A percentile compares a stretch with the other conserved stretches of the same genome.
Evolutionary conservation across 2,113 vertebrate genomes (phyloP).

Genomic region (Leptodactylus fuscus): DNA sequence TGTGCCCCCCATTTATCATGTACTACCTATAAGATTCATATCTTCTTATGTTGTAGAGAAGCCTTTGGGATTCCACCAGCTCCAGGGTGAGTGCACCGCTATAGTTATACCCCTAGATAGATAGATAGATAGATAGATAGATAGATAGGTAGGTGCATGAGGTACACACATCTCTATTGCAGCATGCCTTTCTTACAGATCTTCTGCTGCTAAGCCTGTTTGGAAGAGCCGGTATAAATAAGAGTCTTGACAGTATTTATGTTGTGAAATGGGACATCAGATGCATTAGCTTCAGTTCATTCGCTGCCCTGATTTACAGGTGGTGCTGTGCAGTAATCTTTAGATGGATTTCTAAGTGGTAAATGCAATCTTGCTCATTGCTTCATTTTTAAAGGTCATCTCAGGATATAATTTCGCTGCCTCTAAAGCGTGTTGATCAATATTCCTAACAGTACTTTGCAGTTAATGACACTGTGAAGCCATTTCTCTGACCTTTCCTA

Average conservation of each 20-base stretch:
- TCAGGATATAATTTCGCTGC: conserved; percentile 54
- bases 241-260: conserved; percentile 20
- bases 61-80: too few species aligned
- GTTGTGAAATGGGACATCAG: conserved; percentile 40
- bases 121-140: too few species aligned
- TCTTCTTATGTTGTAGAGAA: too few species aligned
- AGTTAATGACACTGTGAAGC: conserved; percentile 46
- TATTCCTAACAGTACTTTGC: conserved; percentile 49
- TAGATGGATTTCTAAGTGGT: conserved; percentile 43
- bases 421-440: conserved; percentile 57
- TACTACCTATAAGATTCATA: too few species aligned
- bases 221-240: conserved; percentile 1
- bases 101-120: too few species aligned
- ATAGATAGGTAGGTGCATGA: not conserved
- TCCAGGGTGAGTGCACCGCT: too few species aligned
- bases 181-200: conserved; percentile 2
- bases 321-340: conserved; percentile 34
- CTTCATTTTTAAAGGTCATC: conserved; percentile 57
- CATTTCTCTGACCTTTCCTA: conserved; percentile 37
- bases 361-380: conserved; percentile 45
- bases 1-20: too few species aligned
- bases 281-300: conserved; percentile 21
- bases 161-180: not conserved
- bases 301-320: conserved; percentile 19
- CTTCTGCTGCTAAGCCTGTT: not conserved